These are phyloP conservation scores for Thymelicus lineola DNA, from an alignment of 2,888 invertebrate species.

Conservation along the genomic window DNA sequence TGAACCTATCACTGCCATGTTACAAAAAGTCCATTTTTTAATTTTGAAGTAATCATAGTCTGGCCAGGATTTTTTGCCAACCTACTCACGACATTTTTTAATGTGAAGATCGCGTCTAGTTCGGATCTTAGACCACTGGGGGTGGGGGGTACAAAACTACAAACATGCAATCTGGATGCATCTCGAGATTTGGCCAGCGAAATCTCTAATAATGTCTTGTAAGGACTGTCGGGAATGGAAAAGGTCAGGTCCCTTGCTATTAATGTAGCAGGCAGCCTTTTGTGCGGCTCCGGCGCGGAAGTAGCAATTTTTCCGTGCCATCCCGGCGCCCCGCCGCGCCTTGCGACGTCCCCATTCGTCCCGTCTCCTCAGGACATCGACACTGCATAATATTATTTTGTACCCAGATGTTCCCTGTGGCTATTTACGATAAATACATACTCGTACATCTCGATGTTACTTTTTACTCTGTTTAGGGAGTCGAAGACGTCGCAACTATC, in stretches of 20 bases:
- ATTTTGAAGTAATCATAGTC: no score
- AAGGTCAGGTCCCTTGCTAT: slow-evolving; percentile 70
- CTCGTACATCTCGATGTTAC: slow-evolving; percentile 5
- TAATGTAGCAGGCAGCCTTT: slow-evolving; percentile 71
- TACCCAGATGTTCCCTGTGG: slow-evolving; percentile 24
- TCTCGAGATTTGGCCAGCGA: neutral
- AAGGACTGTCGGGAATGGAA: slow-evolving; percentile 25
- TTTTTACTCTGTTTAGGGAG: neutral
- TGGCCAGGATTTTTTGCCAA: no score
- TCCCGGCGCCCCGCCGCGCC: slow-evolving; percentile 50
- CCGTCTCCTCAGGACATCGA: slow-evolving; percentile 55
- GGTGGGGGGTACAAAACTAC: neutral
- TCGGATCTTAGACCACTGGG: no score
- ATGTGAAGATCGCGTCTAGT: no score
- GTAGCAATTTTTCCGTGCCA: slow-evolving; percentile 53
- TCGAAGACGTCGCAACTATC: neutral
- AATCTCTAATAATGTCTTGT: neutral
- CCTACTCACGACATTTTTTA: no score
- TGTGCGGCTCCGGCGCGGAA: slow-evolving; percentile 54
- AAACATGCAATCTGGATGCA: neutral
- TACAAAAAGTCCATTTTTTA: no score
- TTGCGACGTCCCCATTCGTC: slow-evolving; percentile 34
- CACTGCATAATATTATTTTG: slow-evolving; percentile 54
- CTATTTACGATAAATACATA: slow-evolving; percentile 8
- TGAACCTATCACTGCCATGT: no score